Evolutionary conservation across 2,888 invertebrate genomes (phyloP).

Genomic region (Drosophila aldrichi): DNA sequence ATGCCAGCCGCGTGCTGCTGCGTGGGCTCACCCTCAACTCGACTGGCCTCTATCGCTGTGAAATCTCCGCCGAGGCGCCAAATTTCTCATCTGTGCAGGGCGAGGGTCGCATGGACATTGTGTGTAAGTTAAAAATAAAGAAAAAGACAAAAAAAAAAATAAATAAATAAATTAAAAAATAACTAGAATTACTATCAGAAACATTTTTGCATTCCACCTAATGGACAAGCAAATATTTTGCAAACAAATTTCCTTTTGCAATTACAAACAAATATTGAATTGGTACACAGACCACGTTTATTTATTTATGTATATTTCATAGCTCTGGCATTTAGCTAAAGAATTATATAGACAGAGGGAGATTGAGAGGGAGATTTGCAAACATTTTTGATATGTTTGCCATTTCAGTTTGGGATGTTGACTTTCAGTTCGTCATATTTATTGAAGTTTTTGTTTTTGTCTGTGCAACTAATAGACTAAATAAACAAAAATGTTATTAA

Average conservation of each 20-base stretch:
- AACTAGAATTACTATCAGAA: neutral
- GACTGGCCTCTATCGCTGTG: constrained; percentile 90
- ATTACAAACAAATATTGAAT: constrained; percentile 69
- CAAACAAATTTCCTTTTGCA: constrained; percentile 47
- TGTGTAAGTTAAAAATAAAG: constrained; percentile 88
- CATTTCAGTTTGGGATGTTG: constrained; percentile 7
- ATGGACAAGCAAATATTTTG: constrained; percentile 56
- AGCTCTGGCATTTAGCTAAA: constrained; percentile 14
- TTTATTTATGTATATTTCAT: constrained; percentile 13
- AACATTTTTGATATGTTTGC: constrained; percentile 6
- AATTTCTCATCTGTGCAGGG: constrained; percentile 91
- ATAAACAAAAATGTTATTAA: neutral
- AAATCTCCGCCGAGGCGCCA: constrained; percentile 92
- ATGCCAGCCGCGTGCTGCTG: constrained; percentile 89
- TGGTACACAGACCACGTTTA: constrained; percentile 33
- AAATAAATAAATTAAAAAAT: neutral
- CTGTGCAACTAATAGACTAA: neutral
- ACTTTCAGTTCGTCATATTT: constrained; percentile 6
- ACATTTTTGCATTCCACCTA: constrained; percentile 24
- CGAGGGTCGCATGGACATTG: constrained; percentile 92
- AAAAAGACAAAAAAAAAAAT: constrained; percentile 1
- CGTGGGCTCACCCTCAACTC: constrained; percentile 90
- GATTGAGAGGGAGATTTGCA: neutral
- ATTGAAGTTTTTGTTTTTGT: neutral
- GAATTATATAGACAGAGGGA: constrained; percentile 1